Evolutionary conservation across 2,888 invertebrate genomes (phyloP).

Genomic region (Bombyx huttoni): DNA sequence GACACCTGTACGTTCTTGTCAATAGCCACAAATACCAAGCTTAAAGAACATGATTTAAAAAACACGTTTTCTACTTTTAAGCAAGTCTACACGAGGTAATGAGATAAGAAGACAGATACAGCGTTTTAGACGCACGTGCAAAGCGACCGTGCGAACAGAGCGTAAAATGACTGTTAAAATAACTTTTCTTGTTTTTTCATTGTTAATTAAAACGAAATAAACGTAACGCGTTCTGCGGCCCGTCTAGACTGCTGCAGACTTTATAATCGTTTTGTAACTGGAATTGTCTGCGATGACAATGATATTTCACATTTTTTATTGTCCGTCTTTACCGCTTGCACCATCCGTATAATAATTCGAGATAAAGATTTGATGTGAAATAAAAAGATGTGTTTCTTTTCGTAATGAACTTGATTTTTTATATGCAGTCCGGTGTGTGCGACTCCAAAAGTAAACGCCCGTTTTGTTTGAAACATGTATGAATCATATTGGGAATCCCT

Average conservation of each 20-base stretch:
- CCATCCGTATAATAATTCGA: background rate
- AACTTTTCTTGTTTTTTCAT: background rate
- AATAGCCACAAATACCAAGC: too few species aligned
- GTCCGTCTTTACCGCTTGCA: background rate
- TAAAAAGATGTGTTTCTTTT: background rate
- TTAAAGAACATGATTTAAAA: too few species aligned
- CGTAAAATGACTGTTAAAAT: background rate
- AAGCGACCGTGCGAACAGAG: background rate
- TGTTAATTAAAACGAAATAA: background rate
- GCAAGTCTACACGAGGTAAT: too few species aligned
- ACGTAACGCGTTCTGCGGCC: background rate
- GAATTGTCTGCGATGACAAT: background rate
- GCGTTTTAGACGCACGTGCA: constrained; percentile 8
- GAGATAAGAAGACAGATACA: too few species aligned
- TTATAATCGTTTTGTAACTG: background rate
- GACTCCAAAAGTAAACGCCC: too few species aligned
- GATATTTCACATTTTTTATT: background rate
- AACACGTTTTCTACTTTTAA: too few species aligned
- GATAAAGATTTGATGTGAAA: background rate
- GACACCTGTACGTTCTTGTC: too few species aligned
- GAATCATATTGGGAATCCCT: too few species aligned
- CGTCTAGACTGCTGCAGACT: background rate
- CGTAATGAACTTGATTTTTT: background rate
- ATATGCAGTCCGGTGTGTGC: too few species aligned
- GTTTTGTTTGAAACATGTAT: too few species aligned